Evolutionary conservation across 2,888 invertebrate species (phyloP).

Genomic region (Pseudococcus jackbeardsleyi): DNA sequence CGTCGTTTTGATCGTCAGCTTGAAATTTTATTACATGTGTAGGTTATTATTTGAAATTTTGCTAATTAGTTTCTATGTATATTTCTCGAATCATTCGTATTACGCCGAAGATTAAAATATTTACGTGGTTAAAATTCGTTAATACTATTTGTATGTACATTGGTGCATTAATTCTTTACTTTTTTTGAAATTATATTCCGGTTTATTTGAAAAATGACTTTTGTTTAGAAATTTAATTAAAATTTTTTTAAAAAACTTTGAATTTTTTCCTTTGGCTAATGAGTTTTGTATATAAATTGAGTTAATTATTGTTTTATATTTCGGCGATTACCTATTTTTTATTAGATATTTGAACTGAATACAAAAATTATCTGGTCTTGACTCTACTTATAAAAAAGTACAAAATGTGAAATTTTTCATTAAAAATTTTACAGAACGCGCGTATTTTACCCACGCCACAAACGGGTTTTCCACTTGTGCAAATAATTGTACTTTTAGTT

Average conservation of each 20-base stretch:
- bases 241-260: neutral
- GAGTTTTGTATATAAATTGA: neutral
- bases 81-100: no score
- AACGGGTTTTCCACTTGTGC: neutral
- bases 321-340: neutral
- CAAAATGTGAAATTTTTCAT: neutral
- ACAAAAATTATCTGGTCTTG: no score
- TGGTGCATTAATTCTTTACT: neutral
- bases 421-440: neutral
- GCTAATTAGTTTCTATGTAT: no score
- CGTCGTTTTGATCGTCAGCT: neutral
- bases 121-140: neutral
- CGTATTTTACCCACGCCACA: neutral
- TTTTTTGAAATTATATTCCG: neutral
- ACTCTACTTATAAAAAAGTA: no score
- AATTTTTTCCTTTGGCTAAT: neutral
- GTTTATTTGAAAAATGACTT: neutral
- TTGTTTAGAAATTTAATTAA: neutral
- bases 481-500: neutral
- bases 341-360: neutral
- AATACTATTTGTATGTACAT: neutral
- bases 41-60: neutral
- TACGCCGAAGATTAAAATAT: no score
- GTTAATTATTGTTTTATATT: slow-evolving; percentile 1
- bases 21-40: neutral